Conservation (phyloP, 2,888 invertebrate genomes). For the Actias luna region DNA sequence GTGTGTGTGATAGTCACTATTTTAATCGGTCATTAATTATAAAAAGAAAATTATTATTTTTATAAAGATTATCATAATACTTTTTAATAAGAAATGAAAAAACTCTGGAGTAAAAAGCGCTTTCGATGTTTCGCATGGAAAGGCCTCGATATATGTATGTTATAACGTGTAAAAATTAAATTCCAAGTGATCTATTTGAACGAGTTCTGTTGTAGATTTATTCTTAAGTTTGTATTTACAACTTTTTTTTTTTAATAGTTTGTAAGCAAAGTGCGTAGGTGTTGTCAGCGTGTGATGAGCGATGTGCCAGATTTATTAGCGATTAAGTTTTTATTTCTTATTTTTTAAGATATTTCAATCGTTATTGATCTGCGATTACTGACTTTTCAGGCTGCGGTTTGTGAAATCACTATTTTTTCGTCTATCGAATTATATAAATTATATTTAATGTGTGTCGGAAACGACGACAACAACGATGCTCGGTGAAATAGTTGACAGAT, state of each 20-base stretch:
- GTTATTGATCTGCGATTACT: conserved; percentile 64
- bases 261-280: conserved; percentile 43
- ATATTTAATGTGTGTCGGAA: not conserved
- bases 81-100: too few species aligned
- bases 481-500: not conserved
- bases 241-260: conserved; percentile 52
- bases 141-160: too few species aligned
- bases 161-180: conserved; percentile 24
- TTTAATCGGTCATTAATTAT: too few species aligned
- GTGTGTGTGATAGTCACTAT: too few species aligned
- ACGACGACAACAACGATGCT: not conserved
- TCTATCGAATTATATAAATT: not conserved
- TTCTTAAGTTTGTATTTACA: conserved; percentile 76
- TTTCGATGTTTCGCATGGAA: too few species aligned
- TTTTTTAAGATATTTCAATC: conserved; percentile 39
- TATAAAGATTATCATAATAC: too few species aligned
- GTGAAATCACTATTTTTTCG: conserved; percentile 15
- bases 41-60: too few species aligned
- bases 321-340: conserved; percentile 52
- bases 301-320: conserved; percentile 66
- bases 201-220: conserved; percentile 62
- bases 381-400: conserved; percentile 25
- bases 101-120: too few species aligned
- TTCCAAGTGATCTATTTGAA: conserved; percentile 51
- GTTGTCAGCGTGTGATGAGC: conserved; percentile 56